Base-by-base conservation (phyloP, 2,888 invertebrate genomes). In the Plagodis dolabraria region DNA sequence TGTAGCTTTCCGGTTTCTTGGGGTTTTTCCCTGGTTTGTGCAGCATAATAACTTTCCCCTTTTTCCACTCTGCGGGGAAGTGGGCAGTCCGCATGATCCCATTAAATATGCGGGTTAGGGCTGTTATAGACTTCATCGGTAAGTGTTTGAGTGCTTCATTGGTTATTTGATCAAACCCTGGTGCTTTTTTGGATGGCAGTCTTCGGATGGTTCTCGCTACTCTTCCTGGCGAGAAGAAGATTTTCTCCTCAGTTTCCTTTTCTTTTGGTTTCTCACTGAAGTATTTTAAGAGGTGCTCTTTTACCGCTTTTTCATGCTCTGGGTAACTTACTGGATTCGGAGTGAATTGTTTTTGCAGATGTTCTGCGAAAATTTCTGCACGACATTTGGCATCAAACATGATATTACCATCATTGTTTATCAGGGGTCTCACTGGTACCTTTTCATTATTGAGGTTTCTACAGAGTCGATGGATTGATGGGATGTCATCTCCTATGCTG, bases 1-100 rank as follows among this genome's bases (percentile, higher is more conserved):
- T 1, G 22, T 22, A 22, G 22, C 22, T 22, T 22, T 22, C 22
- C 22, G 22, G 22, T 4, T 22, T 22, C 22, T 22, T 22, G 1
- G 22, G 22, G 22, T 4, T 22, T 22, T 22, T 22, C 22, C 22
- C 22, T 22, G 22, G 66, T 35, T 72, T 72, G 0, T 65, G 69
- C 1, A 68, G 43, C 58, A 62, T 57, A 38, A 68, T 63, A 7
- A 70, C 66, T 33, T 54, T 52, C 5, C 60, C 60, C 6, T 5
- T 33, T 11, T 59, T 44, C 44, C 44, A 44, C 0, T 1, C 0
- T 11, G 5, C 12, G 12, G 44, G 44, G 7, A 44, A 44, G 12
- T 44, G 44, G 4, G 12, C 44, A 5, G 44, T 44, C 5, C 12
- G 44, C 6, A 44, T 11, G 0, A 44, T 44, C 44, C 44, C 44